Evolutionary conservation across 1,140 invertebrate species (phyloP), one percentile per base, ranked within the genome.

Genomic region (Tyrophagus putrescentiae): DNA sequence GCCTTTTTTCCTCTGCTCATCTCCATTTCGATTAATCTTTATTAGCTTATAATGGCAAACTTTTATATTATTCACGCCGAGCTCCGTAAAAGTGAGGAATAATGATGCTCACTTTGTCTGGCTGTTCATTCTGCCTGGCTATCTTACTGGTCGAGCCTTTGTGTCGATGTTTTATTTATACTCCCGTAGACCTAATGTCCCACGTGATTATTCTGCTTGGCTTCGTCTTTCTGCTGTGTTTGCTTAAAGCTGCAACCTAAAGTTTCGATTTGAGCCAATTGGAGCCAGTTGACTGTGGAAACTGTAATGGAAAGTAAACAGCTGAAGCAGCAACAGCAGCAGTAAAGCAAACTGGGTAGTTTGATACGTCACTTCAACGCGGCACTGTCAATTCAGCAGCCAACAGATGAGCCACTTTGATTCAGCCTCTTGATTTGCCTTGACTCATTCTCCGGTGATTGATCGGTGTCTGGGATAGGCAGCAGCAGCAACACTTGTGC

Each of bases 381-480:
- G n/a, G n/a, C 13, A 7, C 7, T 48, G 7, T 48, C 45, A 18
- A 48, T 48, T 48, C 18, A 29, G 31, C 31, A 29, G 31, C 45
- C 45, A 48, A 48, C 45, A 48, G 45, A 48, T 48, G 45, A 48
- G 7, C n/a, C n/a, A n/a, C n/a, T 13, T 7, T 48, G 45, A 21
- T 21, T n/a, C n/a, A n/a, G n/a, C n/a, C n/a, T n/a, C n/a, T n/a
- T n/a, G n/a, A n/a, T 6, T 7, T 48, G 45, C 23, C 31, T 18
- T 48, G 45, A 48, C 45, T 48, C 36, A 39, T 13, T 13, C 36
- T 39, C 36, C 36, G 36, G 36, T 48, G 45, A 48, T 48, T 48
- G 45, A 48, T 48, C 45, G 45, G 45, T n/a, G n/a, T 48, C 45
- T 48, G 45, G 45, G 7, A 48, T 29, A n/a, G n/a, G n/a, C n/a